A percentile compares a stretch with the other conserved stretches of the same genome.
Conservation (phyloP, 2,797 vertebrate species). For the Aotus griseimembra region DNA sequence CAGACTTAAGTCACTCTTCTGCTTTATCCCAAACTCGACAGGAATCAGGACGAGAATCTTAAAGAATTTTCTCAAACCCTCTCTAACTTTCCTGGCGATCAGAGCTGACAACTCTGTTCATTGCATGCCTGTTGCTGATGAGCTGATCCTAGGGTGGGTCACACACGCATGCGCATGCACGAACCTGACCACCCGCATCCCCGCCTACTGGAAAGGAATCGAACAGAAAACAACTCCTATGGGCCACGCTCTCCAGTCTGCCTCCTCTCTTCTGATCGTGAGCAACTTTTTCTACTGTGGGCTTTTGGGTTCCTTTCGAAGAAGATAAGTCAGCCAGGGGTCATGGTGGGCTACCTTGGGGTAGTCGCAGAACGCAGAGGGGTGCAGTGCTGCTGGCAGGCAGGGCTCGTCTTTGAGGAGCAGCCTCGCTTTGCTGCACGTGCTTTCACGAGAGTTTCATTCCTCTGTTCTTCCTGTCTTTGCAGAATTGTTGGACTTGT, state of each 20-base stretch:
- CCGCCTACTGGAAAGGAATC: neutral
- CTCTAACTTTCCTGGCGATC: neutral
- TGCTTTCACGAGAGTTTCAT: neutral
- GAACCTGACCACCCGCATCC: accelerated
- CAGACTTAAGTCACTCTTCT: neutral
- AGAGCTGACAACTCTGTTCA: neutral
- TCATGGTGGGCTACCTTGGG: accelerated
- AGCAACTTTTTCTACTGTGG: neutral
- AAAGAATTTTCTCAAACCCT: neutral
- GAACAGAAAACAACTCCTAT: neutral
- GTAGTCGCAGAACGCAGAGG: neutral
- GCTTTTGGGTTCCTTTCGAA: neutral
- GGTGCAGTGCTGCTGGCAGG: neutral
- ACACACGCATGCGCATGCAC: neutral
- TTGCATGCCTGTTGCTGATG: accelerated
- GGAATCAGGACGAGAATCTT: neutral
- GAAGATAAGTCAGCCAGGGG: neutral
- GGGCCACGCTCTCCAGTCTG: neutral
- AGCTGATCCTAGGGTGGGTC: neutral
- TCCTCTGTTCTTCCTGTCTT: neutral
- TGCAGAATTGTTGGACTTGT: too few species aligned
- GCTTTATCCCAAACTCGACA: neutral
- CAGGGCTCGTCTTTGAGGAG: neutral
- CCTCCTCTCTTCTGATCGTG: neutral
- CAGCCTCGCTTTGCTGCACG: neutral